These are phyloP conservation scores for Naso thynnoides DNA, from an alignment of 2,797 vertebrate species.

Conservation along the genomic window DNA sequence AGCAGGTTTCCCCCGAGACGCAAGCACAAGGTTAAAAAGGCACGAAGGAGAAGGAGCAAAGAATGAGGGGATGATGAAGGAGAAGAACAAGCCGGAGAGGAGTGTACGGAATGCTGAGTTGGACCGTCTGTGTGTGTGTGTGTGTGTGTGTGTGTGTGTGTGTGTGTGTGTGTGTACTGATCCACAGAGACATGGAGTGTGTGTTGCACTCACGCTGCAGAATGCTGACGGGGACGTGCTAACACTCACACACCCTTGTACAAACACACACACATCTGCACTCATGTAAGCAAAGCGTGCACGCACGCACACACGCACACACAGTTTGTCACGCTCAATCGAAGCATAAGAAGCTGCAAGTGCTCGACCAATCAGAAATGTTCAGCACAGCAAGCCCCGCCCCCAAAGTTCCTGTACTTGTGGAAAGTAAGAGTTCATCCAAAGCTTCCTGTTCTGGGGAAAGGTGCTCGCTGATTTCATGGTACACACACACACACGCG, in stretches of 20 bases:
- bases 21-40: constrained; percentile 34
- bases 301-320: background rate
- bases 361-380: too few species aligned
- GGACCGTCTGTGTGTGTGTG: constrained; percentile 1
- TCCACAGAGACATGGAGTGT: constrained; percentile 33
- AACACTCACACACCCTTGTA: background rate
- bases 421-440: too few species aligned
- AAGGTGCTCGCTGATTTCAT: too few species aligned
- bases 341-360: too few species aligned
- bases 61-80: constrained; percentile 9
- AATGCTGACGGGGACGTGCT: constrained; percentile 25
- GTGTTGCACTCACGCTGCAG: constrained; percentile 30
- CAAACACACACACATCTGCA: constrained; percentile 1
- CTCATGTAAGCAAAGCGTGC: too few species aligned
- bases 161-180: constrained; percentile 41
- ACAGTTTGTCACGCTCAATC: background rate
- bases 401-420: too few species aligned
- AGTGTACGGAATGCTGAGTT: constrained; percentile 14
- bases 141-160: constrained; percentile 5
- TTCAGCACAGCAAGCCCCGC: too few species aligned
- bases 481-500: constrained; percentile 11
- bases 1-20: constrained; percentile 24
- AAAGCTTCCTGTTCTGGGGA: too few species aligned
- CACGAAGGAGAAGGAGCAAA: background rate
- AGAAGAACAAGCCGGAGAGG: background rate